phyloP scores from a whole-genome alignment of 2,888 invertebrate species.

The Catocala fraxini region DNA sequence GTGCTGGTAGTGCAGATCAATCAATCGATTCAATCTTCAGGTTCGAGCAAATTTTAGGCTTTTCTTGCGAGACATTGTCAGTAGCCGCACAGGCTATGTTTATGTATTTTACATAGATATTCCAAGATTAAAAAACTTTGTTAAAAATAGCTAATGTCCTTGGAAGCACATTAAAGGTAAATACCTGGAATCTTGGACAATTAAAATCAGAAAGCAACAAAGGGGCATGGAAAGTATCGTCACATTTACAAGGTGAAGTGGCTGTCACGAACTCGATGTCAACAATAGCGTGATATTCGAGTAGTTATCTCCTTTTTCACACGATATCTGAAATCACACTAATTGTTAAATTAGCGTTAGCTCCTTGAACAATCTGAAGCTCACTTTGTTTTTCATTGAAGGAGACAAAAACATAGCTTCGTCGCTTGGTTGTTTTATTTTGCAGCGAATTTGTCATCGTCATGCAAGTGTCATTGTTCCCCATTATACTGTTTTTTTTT shows the following conservation, averaged over 20 bases:
- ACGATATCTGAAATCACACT: conserved; percentile 34
- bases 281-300: conserved; percentile 42
- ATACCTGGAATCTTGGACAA: conserved; percentile 1
- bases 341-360: conserved; percentile 29
- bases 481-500: conserved; percentile 37
- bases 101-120: too few species aligned
- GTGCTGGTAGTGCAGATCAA: too few species aligned
- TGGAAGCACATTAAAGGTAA: too few species aligned
- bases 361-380: conserved; percentile 31
- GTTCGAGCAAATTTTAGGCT: too few species aligned
- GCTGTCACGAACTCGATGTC: conserved; percentile 46
- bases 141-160: too few species aligned
- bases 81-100: too few species aligned
- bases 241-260: conserved; percentile 40
- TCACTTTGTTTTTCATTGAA: conserved; percentile 18
- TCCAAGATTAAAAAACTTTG: too few species aligned
- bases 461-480: conserved; percentile 31
- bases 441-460: conserved; percentile 20
- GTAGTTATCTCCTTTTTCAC: conserved; percentile 42
- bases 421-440: conserved; percentile 16
- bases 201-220: conserved; percentile 30
- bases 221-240: conserved; percentile 24
- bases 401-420: conserved; percentile 15
- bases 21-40: too few species aligned
- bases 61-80: too few species aligned